Evolutionary conservation across 2,888 invertebrate genomes (phyloP).

Genomic region (Octonoba sinensis): DNA sequence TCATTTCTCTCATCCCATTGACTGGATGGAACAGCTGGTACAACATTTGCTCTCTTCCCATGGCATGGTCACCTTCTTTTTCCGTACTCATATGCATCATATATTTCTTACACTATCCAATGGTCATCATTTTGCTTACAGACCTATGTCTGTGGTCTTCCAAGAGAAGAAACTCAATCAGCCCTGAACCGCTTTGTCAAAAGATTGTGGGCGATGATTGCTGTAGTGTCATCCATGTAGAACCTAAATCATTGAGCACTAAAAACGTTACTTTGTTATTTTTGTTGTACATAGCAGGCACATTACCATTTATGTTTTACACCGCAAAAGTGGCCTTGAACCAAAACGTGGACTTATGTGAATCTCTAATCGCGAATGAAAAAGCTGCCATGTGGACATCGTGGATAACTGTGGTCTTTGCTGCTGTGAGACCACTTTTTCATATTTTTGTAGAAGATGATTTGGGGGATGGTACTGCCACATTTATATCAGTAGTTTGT

Average conservation of each 20-base stretch:
- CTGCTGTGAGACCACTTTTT: slow-evolving; percentile 44
- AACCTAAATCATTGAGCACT: not conserved
- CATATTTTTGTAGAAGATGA: slow-evolving; percentile 44
- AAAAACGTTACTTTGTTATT: slow-evolving; percentile 9
- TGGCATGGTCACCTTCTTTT: slow-evolving; percentile 34
- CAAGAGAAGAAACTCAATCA: slow-evolving; percentile 13
- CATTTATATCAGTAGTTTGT: slow-evolving; percentile 26
- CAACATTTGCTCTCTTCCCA: slow-evolving; percentile 21
- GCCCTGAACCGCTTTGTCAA: not conserved
- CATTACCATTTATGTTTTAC: slow-evolving; percentile 45
- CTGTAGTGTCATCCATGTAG: not conserved
- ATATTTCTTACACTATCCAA: slow-evolving; percentile 46
- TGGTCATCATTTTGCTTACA: slow-evolving; percentile 33
- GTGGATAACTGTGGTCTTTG: slow-evolving; percentile 42
- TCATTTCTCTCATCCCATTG: slow-evolving; percentile 45
- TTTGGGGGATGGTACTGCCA: slow-evolving; percentile 26
- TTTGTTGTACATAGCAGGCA: slow-evolving; percentile 28
- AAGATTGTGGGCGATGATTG: not conserved
- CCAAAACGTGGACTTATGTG: slow-evolving; percentile 21
- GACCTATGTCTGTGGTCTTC: slow-evolving; percentile 29
- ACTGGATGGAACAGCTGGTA: slow-evolving; percentile 34
- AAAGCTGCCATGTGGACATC: slow-evolving; percentile 40
- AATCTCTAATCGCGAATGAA: slow-evolving; percentile 20
- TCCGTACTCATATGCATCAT: slow-evolving; percentile 34
- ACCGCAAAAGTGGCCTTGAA: slow-evolving; percentile 9